Base-by-base conservation (phyloP, 1,140 invertebrate species). In the Colletes gigas region DNA sequence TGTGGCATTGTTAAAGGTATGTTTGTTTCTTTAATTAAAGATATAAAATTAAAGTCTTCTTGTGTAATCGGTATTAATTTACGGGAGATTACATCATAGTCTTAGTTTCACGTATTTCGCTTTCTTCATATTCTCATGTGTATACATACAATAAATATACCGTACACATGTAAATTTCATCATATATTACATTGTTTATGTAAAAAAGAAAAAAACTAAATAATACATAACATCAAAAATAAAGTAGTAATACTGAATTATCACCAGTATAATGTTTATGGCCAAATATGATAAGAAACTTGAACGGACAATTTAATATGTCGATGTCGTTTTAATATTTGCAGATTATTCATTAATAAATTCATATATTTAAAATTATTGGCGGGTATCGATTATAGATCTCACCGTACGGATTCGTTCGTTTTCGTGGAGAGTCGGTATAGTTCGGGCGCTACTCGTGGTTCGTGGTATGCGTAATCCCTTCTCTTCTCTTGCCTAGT, bases 161-260 rank as follows among this genome's bases (percentile, higher is more conserved):
- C 4, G 3, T 52, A 17, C 44, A 69, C 41, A 41, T 55, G 19
- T 44, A 71, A 71, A 74, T 78, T 63, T 65, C 15, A 44, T 3
- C 10, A 14, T 41, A 39, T 19, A 15, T 52, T 65, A 65, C 73
- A 63, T 65, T 65, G 15, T 65, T 66, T 71, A 52, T 71, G 59
- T 78, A 72, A 52, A 75, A 41, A 41, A 15, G 12, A 39, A 65
- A 5, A n/a, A 10, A 39, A 60, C 67, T 78, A 72, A 72, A 78
- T 21, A 74, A 74, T 65, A 30, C 59, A 67, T 66, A 55, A 8
- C 9, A 57, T 9, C 14, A 4, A 67, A 47, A 47, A n/a, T 67
- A n/a, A n/a, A 67, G 44, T 12, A 9, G 50, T 3, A 54, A 54
- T 15, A 21, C 9, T 55, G 3, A 41, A 55, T 67, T 75, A 7